Base-by-base conservation (phyloP, 2,113 vertebrate genomes). In the Gadus macrocephalus region DNA sequence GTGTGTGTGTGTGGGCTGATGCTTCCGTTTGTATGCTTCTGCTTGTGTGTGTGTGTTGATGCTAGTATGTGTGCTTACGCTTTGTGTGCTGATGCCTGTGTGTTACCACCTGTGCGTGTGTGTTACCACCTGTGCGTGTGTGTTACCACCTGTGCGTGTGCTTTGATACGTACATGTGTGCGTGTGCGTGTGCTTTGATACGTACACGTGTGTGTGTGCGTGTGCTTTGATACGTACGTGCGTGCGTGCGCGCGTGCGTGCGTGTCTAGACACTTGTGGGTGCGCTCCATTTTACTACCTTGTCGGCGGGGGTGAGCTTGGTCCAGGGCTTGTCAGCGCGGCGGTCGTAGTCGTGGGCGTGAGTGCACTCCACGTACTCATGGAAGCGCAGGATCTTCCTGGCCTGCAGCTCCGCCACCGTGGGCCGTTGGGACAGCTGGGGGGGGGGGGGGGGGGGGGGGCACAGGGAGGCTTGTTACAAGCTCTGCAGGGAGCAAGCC, bases 251-350 rank as follows among this genome's bases (percentile, higher is more conserved):
- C 9, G 42, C 7, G 42, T 49, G 42, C 11, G 42, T 49, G 42
- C 11, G 42, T 12, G 3, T 49, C 2, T 20, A 1, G 7, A 49
- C 14, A 14, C 12, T 9, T 14, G 42, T 49, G 38, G 6, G 42
- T 49, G 42, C 42, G 42, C n/a, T 16, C 55, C 15, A 8, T 15
- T 53, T 58, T 1, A 42, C 77, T 72, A 97, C 96, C 94, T 99
- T 99, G 89, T 99, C 97, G 38, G 96, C 93, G 62, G 97, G 95
- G 0, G 97, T 98, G 62, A 99, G 92, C 84, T 96, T 98, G 70
- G 96, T 99, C 97, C 97, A 99, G 0, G 97, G 97, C 78, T 99
- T 99, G n/a, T 99, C 96, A 0, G 96, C 96, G 65, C 96, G 83
- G 15, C 97, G 92, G 89, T 99, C 97, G 1, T 98, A 99, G 86